Evolutionary conservation across 2,113 vertebrate species (phyloP), one percentile per base, ranked within the genome.

Genomic region (Cettia cetti): DNA sequence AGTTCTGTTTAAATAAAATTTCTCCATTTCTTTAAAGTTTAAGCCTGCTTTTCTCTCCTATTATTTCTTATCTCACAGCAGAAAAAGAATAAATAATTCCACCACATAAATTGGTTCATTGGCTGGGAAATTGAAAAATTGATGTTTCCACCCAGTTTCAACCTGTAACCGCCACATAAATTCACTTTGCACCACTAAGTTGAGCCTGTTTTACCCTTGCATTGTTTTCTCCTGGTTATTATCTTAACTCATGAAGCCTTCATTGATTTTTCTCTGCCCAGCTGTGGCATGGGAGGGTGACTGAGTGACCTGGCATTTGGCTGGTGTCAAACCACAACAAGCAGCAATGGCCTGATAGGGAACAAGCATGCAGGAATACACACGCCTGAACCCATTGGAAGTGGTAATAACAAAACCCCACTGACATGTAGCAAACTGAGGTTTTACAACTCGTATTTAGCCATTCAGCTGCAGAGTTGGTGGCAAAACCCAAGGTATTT

Each of bases 401-500:
- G 10, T 0, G 0, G 2, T 60, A 71, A 84, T n/a, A n/a, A n/a
- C 47, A 89, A 92, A 86, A 23, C 16, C 35, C 4, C 24, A 49
- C 1, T 75, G 54, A 54, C 33, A 66, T 83, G 13, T 26, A 47
- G 13, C 37, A 49, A 81, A n/a, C 24, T 10, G 37, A 33, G 31
- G 17, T 60, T 92, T 63, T 49, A 81, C 44, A 53, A 19, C 30
- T 70, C 8, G 7, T 37, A 10, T 75, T 91, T 68, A 95, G 33
- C 33, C 78, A 37, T 64, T 86, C 56, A 86, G 35, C 60, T 86
- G 60, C 72, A 49, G 68, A 72, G 6, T 74, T 59, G 68, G 33
- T 68, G 35, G 30, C 64, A 84, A 61, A 93, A 92, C 77, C 52
- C 30, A 78, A 92, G 20, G 57, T 92, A 74, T 96, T 95, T 90